Evolutionary conservation across 2,888 invertebrate genomes (phyloP), one percentile per base, ranked within the genome.

Genomic region (Isotomurus palustris): DNA sequence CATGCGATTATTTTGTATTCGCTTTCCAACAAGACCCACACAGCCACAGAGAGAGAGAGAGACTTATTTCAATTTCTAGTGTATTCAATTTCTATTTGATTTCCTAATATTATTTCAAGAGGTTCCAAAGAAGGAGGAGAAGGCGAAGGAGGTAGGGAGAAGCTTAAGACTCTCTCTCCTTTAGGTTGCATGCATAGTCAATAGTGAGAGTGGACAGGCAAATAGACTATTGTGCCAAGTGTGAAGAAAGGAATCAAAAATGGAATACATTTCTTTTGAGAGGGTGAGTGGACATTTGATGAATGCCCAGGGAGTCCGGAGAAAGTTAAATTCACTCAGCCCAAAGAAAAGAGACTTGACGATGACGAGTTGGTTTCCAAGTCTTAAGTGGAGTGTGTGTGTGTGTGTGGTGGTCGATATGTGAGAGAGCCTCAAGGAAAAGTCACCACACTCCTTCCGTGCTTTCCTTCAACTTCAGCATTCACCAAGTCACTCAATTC

Each of bases 231-330:
- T 8, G 32, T 32, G 32, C 8, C 14, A 8, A 14, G 21, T 17
- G 12, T 21, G 21, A 5, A 22, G 43, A 43, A 43, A 22, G 24
- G 43, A 43, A 43, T 43, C 43, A 43, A 43, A 43, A 43, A 22
- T 49, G 49, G 49, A 49, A 49, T 32, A 49, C 32, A 32, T 29
- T 49, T 49, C 49, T 49, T 49, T 43, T 29, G 19, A 35, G 49
- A 49, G 49, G 6, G 43, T 22, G 43, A 43, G 43, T 43, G 43
- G 43, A 43, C 43, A 43, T 43, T 43, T 43, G 43, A 43, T 43
- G 43, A 43, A 43, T 22, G 43, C 43, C 21, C 12, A 24, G 43
- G 24, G 43, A 43, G 43, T 24, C 43, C n/a, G n/a, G 43, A 43
- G 43, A 43, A 43, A 43, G 43, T 24, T 5, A 43, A 43, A 43